A percentile compares a stretch with the other conserved stretches of the same genome.
Conservation (phyloP, 2,888 invertebrate genomes). For the Seira ritae region DNA sequence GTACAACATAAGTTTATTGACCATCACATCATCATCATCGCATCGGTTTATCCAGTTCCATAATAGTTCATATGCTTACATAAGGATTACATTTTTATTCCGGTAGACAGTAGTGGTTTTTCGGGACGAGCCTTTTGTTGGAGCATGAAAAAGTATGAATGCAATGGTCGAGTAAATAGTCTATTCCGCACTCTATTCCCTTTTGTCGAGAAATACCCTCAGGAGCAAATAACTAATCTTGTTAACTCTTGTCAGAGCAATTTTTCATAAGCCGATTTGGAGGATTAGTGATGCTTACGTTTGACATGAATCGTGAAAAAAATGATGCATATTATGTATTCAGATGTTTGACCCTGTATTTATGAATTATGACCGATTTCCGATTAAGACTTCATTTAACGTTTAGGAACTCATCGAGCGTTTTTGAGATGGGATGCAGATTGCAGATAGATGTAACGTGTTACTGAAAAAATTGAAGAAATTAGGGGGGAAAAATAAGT, state of each 20-base stretch:
- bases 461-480: no score
- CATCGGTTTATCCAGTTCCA: no score
- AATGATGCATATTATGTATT: neutral
- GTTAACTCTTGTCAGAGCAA: constrained; percentile 45
- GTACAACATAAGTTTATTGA: neutral
- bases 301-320: constrained; percentile 1
- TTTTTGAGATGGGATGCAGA: no score
- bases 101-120: neutral
- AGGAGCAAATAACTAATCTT: constrained; percentile 41
- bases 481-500: no score
- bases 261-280: constrained; percentile 5
- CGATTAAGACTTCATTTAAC: neutral
- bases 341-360: neutral
- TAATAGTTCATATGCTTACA: no score
- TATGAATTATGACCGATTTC: constrained; percentile 1
- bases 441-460: no score
- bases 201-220: constrained; percentile 7
- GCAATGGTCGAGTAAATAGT: neutral
- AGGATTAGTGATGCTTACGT: constrained; percentile 14
- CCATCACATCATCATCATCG: neutral
- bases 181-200: neutral
- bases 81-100: no score
- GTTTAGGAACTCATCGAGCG: no score
- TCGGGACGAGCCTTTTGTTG: neutral
- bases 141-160: no score